Evolutionary conservation across 37 sponge, comb jelly and placozoan species (phyloP).

Genomic region (Aplysina aerophoba): DNA sequence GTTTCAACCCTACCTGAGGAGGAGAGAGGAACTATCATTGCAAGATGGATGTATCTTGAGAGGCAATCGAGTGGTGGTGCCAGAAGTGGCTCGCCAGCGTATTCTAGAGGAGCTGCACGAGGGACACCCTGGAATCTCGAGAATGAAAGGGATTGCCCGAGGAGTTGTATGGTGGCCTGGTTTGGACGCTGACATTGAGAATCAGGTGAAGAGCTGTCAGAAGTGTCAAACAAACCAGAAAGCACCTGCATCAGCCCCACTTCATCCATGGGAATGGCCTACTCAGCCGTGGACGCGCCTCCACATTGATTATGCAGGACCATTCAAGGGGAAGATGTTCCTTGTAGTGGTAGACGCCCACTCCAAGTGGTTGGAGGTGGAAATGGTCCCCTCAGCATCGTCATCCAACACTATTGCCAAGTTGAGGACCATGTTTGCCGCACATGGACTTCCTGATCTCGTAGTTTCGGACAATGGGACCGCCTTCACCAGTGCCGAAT

Average conservation of each 20-base stretch:
- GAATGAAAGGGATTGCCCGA: constrained; percentile 1
- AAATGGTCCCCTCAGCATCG: constrained; percentile 23
- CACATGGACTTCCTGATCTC: constrained; percentile 29
- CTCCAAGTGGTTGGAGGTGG: constrained; percentile 38
- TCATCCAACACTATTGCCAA: constrained; percentile 30
- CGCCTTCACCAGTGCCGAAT: constrained; percentile 21
- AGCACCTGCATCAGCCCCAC: neutral
- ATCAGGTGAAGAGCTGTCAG: neutral
- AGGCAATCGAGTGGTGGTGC: neutral
- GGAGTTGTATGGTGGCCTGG: constrained; percentile 34
- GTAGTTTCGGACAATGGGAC: constrained; percentile 35
- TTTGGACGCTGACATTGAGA: neutral
- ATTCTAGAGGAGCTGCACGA: neutral
- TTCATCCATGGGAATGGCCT: constrained; percentile 38
- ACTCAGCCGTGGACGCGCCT: constrained; percentile 9
- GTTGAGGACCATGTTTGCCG: constrained; percentile 26
- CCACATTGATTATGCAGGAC: constrained; percentile 30
- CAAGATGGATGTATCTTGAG: constrained; percentile 2
- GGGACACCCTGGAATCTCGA: neutral
- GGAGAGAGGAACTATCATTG: neutral
- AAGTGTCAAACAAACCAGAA: neutral
- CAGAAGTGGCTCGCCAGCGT: neutral
- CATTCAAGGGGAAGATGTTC: constrained; percentile 18
- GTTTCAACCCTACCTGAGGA: neutral
- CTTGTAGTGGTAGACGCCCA: constrained; percentile 29